Conservation (phyloP, 2,888 invertebrate genomes). For the Oithona nana region DNA sequence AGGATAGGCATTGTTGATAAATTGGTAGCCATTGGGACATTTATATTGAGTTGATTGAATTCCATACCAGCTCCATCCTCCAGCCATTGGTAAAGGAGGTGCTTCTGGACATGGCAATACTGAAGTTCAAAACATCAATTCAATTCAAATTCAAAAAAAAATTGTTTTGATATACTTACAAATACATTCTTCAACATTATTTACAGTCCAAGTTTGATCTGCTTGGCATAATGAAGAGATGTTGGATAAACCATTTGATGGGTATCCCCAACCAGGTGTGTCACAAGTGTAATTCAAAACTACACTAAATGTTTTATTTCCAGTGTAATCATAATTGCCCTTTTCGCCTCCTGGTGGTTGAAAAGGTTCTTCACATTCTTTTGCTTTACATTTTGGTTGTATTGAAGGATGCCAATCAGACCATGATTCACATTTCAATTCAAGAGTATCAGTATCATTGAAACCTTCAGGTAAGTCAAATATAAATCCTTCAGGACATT, state of each 20-base stretch:
- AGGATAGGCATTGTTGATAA: not conserved
- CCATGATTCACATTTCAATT: not conserved
- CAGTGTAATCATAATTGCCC: not conserved
- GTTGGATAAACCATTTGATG: not conserved
- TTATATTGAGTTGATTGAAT: not conserved
- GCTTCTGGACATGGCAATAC: not conserved
- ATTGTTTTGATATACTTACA: not conserved
- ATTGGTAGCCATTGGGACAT: not conserved
- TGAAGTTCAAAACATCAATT: not conserved
- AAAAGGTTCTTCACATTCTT: not conserved
- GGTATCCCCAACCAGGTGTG: not conserved
- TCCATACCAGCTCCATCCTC: conserved; percentile 1
- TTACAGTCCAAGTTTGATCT: not conserved
- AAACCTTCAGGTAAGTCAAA: not conserved
- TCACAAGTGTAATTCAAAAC: not conserved
- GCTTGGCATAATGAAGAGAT: not conserved
- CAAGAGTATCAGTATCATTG: not conserved
- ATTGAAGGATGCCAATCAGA: not conserved
- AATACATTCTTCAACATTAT: not conserved
- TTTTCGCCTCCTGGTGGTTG: not conserved
- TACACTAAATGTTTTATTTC: not conserved
- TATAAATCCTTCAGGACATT: not conserved
- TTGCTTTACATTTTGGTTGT: not conserved
- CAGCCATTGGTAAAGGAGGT: not conserved
- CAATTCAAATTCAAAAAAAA: not conserved